Evolutionary conservation across 2,113 vertebrate genomes (phyloP).

Genomic region (Nyctibius bracteatus): DNA sequence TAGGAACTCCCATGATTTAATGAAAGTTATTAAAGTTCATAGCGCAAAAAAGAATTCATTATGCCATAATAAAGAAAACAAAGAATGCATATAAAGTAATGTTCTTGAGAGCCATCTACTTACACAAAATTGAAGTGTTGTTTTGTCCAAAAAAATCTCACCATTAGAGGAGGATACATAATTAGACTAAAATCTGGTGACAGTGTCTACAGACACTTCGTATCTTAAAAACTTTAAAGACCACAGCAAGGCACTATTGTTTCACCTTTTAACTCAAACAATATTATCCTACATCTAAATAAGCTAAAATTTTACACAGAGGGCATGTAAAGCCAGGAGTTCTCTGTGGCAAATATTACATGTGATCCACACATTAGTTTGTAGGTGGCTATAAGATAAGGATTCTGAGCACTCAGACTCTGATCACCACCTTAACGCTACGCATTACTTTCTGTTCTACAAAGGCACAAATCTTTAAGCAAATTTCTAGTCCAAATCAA

Average conservation of each 20-base stretch:
- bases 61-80: neutral
- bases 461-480: neutral
- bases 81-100: neutral
- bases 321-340: neutral
- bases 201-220: neutral
- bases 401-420: neutral
- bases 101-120: neutral
- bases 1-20: neutral
- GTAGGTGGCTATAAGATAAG: neutral
- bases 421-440: neutral
- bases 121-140: neutral
- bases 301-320: neutral
- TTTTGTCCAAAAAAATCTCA: neutral
- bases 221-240: neutral
- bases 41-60: neutral
- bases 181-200: neutral
- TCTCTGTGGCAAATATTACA: neutral
- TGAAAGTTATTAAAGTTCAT: neutral
- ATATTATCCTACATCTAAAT: neutral
- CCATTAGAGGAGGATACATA: neutral
- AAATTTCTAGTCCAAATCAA: neutral
- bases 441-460: neutral
- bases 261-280: neutral
- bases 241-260: neutral
- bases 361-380: neutral